phyloP scores from a whole-genome alignment of 1,140 invertebrate genomes.

The Plodia interpunctella region DNA sequence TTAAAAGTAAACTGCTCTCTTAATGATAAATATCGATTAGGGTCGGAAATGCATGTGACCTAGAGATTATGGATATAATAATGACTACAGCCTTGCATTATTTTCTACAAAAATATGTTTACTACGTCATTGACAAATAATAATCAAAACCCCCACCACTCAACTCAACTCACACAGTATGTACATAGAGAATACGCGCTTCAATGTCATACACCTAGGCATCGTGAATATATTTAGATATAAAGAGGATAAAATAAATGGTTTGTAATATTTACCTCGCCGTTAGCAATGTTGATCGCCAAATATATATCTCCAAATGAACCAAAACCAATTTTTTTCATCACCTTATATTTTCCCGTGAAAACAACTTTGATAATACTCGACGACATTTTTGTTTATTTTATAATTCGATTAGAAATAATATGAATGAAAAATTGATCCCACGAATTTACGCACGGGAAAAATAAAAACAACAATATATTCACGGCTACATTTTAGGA shows the following conservation, averaged over 20 bases:
- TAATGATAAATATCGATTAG: not conserved
- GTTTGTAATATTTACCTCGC: constrained; percentile 83
- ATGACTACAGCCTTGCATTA: constrained; percentile 1
- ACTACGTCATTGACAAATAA: constrained; percentile 26
- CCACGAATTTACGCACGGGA: constrained; percentile 36
- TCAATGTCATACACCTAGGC: constrained; percentile 18
- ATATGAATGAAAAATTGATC: constrained; percentile 23
- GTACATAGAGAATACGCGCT: constrained; percentile 9
- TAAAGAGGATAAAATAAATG: not conserved
- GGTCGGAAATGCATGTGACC: not conserved
- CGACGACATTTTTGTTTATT: constrained; percentile 17
- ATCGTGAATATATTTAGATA: not conserved
- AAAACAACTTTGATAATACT: constrained; percentile 68
- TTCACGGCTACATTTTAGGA: constrained; percentile 43
- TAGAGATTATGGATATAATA: constrained; percentile 9
- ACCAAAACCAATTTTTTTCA: constrained; percentile 96
- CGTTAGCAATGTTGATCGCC: constrained; percentile 96
- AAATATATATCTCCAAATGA: constrained; percentile 99
- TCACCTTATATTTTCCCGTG: constrained; percentile 94
- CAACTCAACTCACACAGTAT: not conserved
- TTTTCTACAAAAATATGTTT: constrained; percentile 17
- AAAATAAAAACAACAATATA: constrained; percentile 42
- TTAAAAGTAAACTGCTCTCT: not conserved
- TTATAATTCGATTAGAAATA: constrained; percentile 14
- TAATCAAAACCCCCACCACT: constrained; percentile 26